Percentiles rank a stretch among this genome's conserved stretches.
Conservation (phyloP, 2,797 vertebrate genomes). For the Hephaestus fuliginosus region DNA sequence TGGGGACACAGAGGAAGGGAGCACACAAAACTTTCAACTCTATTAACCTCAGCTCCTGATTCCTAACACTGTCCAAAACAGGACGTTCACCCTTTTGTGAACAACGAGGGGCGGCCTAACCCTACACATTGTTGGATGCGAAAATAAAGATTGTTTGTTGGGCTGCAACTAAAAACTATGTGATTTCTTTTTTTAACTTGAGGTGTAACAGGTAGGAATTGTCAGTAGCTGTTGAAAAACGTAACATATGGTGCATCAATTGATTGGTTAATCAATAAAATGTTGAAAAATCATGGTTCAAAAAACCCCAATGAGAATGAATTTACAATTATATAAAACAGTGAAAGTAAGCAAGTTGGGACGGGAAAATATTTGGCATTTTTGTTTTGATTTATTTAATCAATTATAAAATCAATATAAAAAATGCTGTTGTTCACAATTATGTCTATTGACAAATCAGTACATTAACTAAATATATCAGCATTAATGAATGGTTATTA, state of each 20-base stretch:
- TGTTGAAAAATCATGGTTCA: background rate
- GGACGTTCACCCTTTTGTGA: background rate
- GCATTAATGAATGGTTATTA: no score
- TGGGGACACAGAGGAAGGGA: slow-evolving; percentile 26
- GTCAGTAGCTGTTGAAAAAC: no score
- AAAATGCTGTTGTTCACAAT: background rate
- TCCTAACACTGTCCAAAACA: slow-evolving; percentile 33
- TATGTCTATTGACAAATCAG: background rate
- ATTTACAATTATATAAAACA: no score
- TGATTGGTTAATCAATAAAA: background rate
- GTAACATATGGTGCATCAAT: background rate
- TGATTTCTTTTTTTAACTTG: background rate
- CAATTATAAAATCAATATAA: background rate
- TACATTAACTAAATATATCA: background rate
- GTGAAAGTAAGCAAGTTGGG: background rate
- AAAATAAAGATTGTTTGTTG: background rate
- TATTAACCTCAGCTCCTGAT: slow-evolving; percentile 57
- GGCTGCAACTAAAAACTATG: background rate
- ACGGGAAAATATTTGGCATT: background rate
- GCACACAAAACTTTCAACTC: slow-evolving; percentile 48
- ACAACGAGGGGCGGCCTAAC: background rate
- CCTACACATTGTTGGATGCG: background rate
- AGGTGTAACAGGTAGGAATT: no score
- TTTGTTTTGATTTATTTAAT: background rate
- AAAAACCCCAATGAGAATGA: background rate